These are phyloP conservation scores for Dyspetes luteomarginatus DNA, from an alignment of 2,888 invertebrate genomes.

Conservation along the genomic window DNA sequence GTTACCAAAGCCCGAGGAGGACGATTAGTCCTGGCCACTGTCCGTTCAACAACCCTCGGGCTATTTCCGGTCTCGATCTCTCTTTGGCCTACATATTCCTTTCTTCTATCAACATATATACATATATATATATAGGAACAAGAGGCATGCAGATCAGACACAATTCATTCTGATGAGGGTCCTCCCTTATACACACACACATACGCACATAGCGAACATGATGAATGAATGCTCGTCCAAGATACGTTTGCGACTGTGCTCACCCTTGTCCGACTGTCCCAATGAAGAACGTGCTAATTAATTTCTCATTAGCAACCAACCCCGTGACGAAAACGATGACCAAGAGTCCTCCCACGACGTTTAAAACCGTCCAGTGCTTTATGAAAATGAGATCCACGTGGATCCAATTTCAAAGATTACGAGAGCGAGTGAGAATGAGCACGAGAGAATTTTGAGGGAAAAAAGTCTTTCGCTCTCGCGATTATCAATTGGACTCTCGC, in stretches of 20 bases:
- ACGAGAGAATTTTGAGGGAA: not conserved
- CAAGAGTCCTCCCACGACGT: not conserved
- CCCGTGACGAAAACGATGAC: not conserved
- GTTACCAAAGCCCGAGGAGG: slow-evolving; percentile 21
- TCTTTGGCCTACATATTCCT: slow-evolving; percentile 20
- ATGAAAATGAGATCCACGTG: not conserved
- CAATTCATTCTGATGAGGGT: slow-evolving; percentile 13
- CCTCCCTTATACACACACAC: not conserved
- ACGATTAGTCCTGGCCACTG: slow-evolving; percentile 28
- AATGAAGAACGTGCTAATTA: slow-evolving; percentile 7
- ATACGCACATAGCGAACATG: not conserved
- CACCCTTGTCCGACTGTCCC: not conserved
- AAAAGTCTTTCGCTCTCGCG: slow-evolving; percentile 12
- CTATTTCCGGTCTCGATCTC: slow-evolving; percentile 40
- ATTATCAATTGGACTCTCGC: slow-evolving; percentile 23
- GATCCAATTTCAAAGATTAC: slow-evolving; percentile 18
- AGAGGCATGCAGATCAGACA: slow-evolving; percentile 2
- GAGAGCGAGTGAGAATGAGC: not conserved
- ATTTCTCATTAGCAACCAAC: slow-evolving; percentile 38
- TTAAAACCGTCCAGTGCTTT: not conserved
- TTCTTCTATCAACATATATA: slow-evolving; percentile 47
- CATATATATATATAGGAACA: not conserved
- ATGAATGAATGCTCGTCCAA: not conserved
- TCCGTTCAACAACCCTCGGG: slow-evolving; percentile 41
- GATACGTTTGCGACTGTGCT: slow-evolving; percentile 6